Base-by-base conservation (phyloP, 1,140 invertebrate species). In the Psilanteris sp. region DNA sequence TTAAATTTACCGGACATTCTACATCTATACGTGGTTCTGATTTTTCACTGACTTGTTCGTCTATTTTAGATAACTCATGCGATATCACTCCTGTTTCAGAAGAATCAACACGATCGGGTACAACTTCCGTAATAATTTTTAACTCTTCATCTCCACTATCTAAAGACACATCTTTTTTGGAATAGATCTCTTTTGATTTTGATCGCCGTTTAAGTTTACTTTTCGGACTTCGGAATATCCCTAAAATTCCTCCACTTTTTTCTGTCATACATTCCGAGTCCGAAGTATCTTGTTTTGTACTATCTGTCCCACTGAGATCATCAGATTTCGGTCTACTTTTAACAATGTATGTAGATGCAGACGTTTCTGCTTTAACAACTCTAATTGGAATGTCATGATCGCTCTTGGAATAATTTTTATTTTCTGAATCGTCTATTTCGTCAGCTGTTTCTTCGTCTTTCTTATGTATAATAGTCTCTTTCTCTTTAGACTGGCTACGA, bases 141-240 rank as follows among this genome's bases (percentile, higher is more conserved):
- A n/a, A n/a, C n/a, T n/a, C n/a, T n/a, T n/a, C 85, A 36, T 87
- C 84, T 2, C 79, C 82, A 15, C 85, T 86, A 3, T 86, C 84
- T 14, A 82, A 77, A 0, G 84, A 86, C 1, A 66, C 8, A 4
- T 86, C 83, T 22, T 73, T 80, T 83, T 84, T 44, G 86, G 82
- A 41, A 78, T 82, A 0, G 83, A 83, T 16, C 79, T 81, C 15
- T 79, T 84, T 43, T 79, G 78, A 27, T 71, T 74, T 37, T n/a
- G n/a, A n/a, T n/a, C n/a, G n/a, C n/a, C n/a, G n/a, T n/a, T 85
- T 87, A 0, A 44, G 41, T 26, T 81, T 86, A 0, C 72, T 54
- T 39, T 85, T 87, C 0, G 86, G 84, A 54, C 85, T 87, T 59
- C 80, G 82, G 20, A 87, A 87, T 36, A 84, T 87, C 2, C 81